Evolutionary conservation across 92 coral and sea anemone genomes (phyloP), one percentile per base, ranked within the genome.

Genomic region (Zoanthus sansibaricus): DNA sequence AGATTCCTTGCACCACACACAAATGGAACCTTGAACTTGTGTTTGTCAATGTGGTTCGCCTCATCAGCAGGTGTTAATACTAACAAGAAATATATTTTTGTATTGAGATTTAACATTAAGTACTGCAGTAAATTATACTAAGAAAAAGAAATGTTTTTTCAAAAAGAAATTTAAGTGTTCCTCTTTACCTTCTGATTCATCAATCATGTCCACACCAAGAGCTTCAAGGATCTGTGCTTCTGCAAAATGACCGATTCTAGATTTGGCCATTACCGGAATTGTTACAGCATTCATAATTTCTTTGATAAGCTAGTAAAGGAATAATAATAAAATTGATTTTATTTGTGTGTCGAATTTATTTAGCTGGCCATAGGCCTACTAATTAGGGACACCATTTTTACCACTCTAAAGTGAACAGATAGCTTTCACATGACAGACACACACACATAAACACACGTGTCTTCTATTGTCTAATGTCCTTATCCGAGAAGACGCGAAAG

Each of bases 241-340:
- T 0, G 99, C 99, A 97, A 97, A 97, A 87, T 97, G 99, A 13
- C 99, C 99, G 87, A 97, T 97, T 47, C 99, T 92, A 71, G 97
- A 92, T 69, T 97, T 97, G 30, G 99, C 99, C 99, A 97, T 97
- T 64, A 97, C 98, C 54, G 99, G 99, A 32, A 97, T 93, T 9
- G 99, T 95, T 14, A 97, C 98, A 33, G 99, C 99, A 87, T 73
- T 91, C 88, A 97, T 97, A 70, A 97, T 95, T 44, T 97, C 99
- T 77, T 97, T 97, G 70, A 96, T 93, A 87, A 94, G 86, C 99
- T 97, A 54, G 42, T 6, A 32, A 10, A 31, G 59, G 62, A 25
- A 25, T 25, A 25, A 25, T 25, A 25, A 25, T 25, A 25, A 25
- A 25, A 25, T 25, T 25, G 25, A 25, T 25, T 25, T 25, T 25